A percentile compares a stretch with the other conserved stretches of the same genome.
Evolutionary conservation across 2,797 vertebrate genomes (phyloP).

Genomic region (Rhynchotus rufescens): DNA sequence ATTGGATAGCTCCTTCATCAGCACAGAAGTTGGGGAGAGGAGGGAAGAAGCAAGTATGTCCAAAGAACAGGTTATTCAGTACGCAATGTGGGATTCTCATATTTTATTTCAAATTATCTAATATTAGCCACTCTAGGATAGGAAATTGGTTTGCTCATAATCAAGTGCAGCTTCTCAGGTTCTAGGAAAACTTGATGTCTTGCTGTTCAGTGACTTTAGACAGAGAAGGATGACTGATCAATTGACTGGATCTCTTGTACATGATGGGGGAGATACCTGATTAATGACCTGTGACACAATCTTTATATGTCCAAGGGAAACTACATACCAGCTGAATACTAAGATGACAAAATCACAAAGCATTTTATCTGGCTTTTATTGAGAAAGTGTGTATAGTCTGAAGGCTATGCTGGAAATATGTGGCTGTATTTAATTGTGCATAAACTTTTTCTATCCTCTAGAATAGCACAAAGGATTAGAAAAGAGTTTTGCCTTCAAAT

Average conservation of each 20-base stretch:
- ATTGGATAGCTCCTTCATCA: neutral
- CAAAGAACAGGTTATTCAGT: neutral
- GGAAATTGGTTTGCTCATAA: neutral
- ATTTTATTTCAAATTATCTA: neutral
- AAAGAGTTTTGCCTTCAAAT: slow-evolving; percentile 30
- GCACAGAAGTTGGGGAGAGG: neutral
- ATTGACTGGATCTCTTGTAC: neutral
- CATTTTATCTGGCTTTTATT: neutral
- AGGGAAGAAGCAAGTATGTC: neutral
- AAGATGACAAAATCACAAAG: slow-evolving; percentile 5
- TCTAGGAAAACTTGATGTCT: slow-evolving; percentile 1
- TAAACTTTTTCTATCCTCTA: slow-evolving; percentile 34
- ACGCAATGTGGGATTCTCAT: neutral
- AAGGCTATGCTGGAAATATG: slow-evolving; percentile 1
- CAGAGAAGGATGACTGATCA: slow-evolving; percentile 16
- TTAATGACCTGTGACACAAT: slow-evolving; percentile 36
- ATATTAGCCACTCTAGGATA: neutral
- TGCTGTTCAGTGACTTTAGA: neutral
- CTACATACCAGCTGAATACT: neutral
- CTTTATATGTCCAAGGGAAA: slow-evolving; percentile 15
- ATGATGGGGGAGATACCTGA: neutral
- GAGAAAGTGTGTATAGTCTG: neutral
- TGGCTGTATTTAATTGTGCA: slow-evolving; percentile 58
- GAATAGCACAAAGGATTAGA: slow-evolving; percentile 29
- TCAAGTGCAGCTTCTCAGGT: neutral